These are phyloP conservation scores for Lepus townsendii DNA, from an alignment of 2,797 vertebrate species.

Conservation along the genomic window DNA sequence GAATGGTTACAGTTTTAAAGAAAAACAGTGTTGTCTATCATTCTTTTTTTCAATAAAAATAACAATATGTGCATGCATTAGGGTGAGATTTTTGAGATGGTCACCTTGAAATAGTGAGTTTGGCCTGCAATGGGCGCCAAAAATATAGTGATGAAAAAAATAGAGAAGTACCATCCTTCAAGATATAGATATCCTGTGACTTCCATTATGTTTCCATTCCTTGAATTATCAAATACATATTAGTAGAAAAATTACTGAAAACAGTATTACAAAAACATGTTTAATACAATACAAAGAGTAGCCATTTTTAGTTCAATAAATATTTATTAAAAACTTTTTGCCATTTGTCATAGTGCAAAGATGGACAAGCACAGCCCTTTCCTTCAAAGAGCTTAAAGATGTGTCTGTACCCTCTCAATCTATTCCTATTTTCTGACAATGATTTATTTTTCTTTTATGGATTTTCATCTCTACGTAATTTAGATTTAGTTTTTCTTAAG, in stretches of 20 bases:
- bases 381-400: neutral
- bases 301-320: neutral
- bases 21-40: neutral
- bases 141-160: neutral
- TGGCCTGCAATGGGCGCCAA: neutral
- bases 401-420: neutral
- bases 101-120: neutral
- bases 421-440: neutral
- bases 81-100: neutral
- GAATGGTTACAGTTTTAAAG: neutral
- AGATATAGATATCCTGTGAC: neutral
- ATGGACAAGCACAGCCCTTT: neutral
- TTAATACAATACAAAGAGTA: neutral
- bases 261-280: neutral
- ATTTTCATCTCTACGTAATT: neutral
- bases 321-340: neutral
- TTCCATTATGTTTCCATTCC: neutral
- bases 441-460: neutral
- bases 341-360: neutral
- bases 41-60: neutral
- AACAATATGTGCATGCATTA: neutral
- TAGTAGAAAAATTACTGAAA: no score
- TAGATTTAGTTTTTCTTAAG: neutral
- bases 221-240: neutral
- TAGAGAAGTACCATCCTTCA: neutral